These are phyloP conservation scores for Pipistrellus pygmaeus DNA, from an alignment of 2,797 vertebrate species.

Conservation along the genomic window DNA sequence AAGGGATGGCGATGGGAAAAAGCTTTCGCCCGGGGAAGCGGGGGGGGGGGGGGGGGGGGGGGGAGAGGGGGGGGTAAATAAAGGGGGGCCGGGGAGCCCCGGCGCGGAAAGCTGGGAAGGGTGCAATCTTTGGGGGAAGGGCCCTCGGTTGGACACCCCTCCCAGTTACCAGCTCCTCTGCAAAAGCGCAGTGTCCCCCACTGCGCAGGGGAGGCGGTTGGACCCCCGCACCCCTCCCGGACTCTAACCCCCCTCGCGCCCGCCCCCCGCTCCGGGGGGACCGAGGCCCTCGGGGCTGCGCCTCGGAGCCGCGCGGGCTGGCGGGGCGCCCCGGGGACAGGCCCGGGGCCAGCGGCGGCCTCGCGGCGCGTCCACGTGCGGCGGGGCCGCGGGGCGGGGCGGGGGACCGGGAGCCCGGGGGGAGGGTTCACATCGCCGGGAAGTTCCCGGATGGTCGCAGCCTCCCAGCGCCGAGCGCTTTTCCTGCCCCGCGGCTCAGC, in stretches of 20 bases:
- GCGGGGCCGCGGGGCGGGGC: constrained; percentile 66
- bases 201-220: not conserved
- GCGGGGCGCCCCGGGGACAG: not conserved
- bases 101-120: not conserved
- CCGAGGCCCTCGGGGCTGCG: not conserved
- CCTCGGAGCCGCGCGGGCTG: not conserved
- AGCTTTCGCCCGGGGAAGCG: not conserved
- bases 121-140: not conserved
- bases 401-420: constrained; percentile 66
- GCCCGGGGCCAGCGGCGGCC: constrained; percentile 60
- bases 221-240: not conserved
- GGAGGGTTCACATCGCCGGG: constrained; percentile 67
- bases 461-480: constrained; percentile 80
- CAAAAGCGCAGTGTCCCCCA: not conserved
- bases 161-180: not conserved
- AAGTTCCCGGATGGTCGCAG: constrained; percentile 84
- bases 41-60: too few relatives aligned
- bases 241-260: not conserved
- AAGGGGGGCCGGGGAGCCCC: too few relatives aligned
- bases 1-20: not conserved
- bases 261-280: not conserved
- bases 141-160: not conserved
- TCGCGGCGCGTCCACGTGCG: constrained; percentile 70
- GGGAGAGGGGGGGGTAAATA: too few relatives aligned
- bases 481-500: constrained; percentile 79